phyloP scores from a whole-genome alignment of 35 echinoderm and acorn worm species.

The Eucidaris tribuloides region DNA sequence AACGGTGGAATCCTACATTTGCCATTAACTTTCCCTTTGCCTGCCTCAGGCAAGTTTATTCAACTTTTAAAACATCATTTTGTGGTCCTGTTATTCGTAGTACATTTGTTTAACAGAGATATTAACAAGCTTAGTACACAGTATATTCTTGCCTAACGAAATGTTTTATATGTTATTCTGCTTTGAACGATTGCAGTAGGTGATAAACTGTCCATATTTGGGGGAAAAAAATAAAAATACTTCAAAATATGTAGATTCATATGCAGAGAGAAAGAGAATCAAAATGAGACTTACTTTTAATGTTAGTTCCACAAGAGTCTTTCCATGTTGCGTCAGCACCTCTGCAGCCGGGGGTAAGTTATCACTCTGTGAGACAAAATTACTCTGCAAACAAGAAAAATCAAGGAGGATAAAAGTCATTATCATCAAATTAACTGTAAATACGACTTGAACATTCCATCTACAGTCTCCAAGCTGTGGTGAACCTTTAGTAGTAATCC shows the following conservation, averaged over 20 bases:
- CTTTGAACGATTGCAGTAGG: too few species aligned
- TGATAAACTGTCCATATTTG: neutral
- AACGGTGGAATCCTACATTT: too few species aligned
- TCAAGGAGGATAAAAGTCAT: neutral
- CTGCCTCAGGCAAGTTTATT: too few species aligned
- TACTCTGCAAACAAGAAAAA: slow-evolving; percentile 27
- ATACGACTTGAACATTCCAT: neutral
- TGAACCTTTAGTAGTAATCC: neutral
- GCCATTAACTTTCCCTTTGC: too few species aligned
- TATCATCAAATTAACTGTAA: too few species aligned
- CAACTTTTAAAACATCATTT: too few species aligned
- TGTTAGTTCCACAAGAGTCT: slow-evolving; percentile 51
- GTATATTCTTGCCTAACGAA: too few species aligned
- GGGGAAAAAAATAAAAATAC: neutral
- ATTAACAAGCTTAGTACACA: too few species aligned
- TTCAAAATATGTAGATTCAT: neutral
- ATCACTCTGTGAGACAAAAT: slow-evolving; percentile 57
- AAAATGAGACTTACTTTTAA: slow-evolving; percentile 39
- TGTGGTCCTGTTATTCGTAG: too few species aligned
- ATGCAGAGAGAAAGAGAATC: neutral
- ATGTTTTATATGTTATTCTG: too few species aligned
- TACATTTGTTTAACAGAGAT: too few species aligned
- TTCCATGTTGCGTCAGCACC: slow-evolving; percentile 67
- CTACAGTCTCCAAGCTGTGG: neutral
- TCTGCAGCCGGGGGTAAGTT: slow-evolving; percentile 52